A percentile compares a stretch with the other conserved stretches of the same genome.
phyloP scores from a whole-genome alignment of 2,888 invertebrate genomes.

The Limnephilus auricula region DNA sequence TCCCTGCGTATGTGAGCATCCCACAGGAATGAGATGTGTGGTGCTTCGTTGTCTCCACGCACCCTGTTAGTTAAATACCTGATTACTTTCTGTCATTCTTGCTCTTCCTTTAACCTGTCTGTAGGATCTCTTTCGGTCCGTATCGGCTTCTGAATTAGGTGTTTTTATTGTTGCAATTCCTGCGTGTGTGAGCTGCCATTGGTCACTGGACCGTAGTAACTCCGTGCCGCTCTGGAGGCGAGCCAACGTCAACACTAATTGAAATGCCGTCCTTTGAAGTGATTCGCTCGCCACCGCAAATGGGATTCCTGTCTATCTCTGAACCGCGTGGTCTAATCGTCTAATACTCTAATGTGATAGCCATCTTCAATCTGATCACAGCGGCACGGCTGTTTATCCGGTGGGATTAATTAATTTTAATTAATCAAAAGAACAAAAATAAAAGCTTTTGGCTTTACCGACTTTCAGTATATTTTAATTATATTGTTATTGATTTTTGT shows the following conservation, averaged over 20 bases:
- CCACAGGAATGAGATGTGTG: too few relatives aligned
- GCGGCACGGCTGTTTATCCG: neutral
- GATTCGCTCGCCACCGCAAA: conserved; percentile 8
- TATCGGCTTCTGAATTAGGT: neutral
- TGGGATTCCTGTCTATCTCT: conserved; percentile 18
- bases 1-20: too few relatives aligned
- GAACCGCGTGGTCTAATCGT: conserved; percentile 5
- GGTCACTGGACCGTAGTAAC: neutral
- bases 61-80: too few relatives aligned
- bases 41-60: too few relatives aligned
- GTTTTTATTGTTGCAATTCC: neutral
- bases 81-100: too few relatives aligned
- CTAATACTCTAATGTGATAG: neutral
- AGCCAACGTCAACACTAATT: conserved; percentile 8
- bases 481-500: too few relatives aligned
- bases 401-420: neutral
- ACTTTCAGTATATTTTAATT: neutral
- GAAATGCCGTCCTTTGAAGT: conserved; percentile 36
- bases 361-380: neutral
- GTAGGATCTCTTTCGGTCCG: neutral
- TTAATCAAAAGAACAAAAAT: neutral
- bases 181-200: neutral
- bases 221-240: neutral
- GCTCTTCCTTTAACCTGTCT: too few relatives aligned
- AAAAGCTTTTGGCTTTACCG: neutral